These are phyloP conservation scores for Aphelocoma coerulescens DNA, from an alignment of 2,113 vertebrate genomes.

Conservation along the genomic window DNA sequence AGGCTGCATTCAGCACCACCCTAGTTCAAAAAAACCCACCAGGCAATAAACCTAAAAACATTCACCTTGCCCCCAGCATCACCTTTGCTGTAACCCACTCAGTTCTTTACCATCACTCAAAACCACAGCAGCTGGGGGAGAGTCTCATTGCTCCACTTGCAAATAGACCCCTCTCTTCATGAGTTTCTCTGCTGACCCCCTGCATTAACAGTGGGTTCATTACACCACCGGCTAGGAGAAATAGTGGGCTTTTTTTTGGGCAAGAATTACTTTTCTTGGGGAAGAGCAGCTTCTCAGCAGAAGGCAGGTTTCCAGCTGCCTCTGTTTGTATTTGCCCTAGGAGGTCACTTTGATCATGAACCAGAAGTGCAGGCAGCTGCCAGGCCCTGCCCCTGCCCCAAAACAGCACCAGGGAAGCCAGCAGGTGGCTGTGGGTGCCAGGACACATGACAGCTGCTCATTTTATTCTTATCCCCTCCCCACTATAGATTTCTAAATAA, in stretches of 20 bases:
- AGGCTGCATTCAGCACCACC: background rate
- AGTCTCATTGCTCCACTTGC: no score
- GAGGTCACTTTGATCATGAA: background rate
- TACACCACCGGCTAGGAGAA: background rate
- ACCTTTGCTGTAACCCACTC: background rate
- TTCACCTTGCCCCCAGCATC: background rate
- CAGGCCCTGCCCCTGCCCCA: background rate
- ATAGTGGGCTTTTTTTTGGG: background rate
- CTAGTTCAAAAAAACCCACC: background rate
- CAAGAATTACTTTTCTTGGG: background rate
- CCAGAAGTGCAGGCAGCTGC: background rate
- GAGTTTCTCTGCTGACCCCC: fast-evolving
- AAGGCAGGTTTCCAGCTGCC: background rate
- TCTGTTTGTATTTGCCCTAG: background rate
- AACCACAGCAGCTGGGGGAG: background rate
- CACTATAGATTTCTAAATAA: background rate
- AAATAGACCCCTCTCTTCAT: background rate
- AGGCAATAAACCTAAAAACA: background rate
- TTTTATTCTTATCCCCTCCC: background rate
- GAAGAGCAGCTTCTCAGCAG: background rate
- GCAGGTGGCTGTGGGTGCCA: background rate
- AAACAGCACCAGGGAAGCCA: background rate
- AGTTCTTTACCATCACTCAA: background rate
- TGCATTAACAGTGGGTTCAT: fast-evolving
- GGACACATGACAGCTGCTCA: fast-evolving